Evolutionary conservation across 2,888 invertebrate genomes (phyloP).

Genomic region (Ametastegia equiseti): DNA sequence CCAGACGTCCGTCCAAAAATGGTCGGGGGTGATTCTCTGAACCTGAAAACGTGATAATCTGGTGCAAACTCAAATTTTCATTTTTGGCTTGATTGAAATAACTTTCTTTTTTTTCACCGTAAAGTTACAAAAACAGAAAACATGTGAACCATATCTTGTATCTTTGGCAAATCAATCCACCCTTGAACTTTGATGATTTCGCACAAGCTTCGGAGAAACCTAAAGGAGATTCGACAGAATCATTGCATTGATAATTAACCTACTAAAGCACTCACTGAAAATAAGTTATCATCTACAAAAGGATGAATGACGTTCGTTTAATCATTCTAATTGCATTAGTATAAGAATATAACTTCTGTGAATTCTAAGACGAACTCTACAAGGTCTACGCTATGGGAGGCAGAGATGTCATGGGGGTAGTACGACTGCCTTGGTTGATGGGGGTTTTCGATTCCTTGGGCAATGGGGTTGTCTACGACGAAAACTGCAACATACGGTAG

Average conservation of each 20-base stretch:
- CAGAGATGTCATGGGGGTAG: conserved; percentile 55
- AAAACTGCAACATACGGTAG: conserved; percentile 60
- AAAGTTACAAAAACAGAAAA: background rate
- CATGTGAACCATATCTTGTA: background rate
- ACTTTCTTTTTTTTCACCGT: too few species aligned
- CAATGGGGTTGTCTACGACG: conserved; percentile 63
- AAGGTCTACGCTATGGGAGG: conserved; percentile 63
- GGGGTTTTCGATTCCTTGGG: conserved; percentile 65
- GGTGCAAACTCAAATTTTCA: too few species aligned
- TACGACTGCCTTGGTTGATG: conserved; percentile 56
- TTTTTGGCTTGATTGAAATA: too few species aligned
- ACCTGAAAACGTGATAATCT: too few species aligned
- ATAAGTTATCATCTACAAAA: background rate
- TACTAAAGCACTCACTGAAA: background rate
- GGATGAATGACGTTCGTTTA: background rate
- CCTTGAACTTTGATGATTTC: background rate
- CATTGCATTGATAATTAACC: background rate
- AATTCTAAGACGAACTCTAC: conserved; percentile 64
- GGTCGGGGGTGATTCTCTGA: too few species aligned
- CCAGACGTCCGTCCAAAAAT: too few species aligned
- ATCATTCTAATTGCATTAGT: too few species aligned
- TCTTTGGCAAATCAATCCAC: background rate
- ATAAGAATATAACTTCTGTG: background rate
- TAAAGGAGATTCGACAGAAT: background rate
- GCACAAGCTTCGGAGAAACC: background rate